These are phyloP conservation scores for Plemyria rubiginata DNA, from an alignment of 2,888 invertebrate species.

Conservation along the genomic window DNA sequence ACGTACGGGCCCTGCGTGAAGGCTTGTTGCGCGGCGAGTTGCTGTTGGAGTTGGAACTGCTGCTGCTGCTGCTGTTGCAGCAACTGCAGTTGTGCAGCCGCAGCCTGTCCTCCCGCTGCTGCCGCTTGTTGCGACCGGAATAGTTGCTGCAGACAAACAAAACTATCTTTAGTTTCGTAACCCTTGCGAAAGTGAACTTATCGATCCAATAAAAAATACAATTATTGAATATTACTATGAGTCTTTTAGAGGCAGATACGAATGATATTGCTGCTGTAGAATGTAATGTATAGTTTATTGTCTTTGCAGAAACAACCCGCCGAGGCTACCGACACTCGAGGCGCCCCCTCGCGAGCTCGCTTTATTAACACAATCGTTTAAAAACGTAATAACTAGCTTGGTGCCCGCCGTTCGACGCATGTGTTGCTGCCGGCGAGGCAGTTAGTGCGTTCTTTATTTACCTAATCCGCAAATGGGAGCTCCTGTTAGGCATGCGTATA, in stretches of 20 bases:
- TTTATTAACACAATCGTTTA: constrained; percentile 82
- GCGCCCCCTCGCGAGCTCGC: constrained; percentile 65
- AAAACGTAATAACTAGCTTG: constrained; percentile 78
- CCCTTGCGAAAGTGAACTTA: not conserved
- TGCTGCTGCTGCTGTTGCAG: constrained; percentile 91
- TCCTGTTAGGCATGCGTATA: constrained; percentile 9
- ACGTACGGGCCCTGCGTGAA: constrained; percentile 94
- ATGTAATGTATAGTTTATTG: constrained; percentile 67
- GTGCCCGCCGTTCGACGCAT: constrained; percentile 72
- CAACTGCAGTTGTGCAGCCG: constrained; percentile 89
- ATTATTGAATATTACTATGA: not conserved
- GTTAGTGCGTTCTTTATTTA: constrained; percentile 42
- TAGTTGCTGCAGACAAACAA: constrained; percentile 89
- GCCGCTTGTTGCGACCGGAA: constrained; percentile 94
- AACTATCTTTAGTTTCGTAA: not conserved
- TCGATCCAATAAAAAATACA: not conserved
- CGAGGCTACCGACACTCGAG: constrained; percentile 54
- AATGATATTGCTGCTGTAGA: constrained; percentile 59
- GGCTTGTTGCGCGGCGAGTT: constrained; percentile 88
- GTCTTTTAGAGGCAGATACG: constrained; percentile 36
- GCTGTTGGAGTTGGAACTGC: constrained; percentile 92
- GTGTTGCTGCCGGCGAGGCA: constrained; percentile 52
- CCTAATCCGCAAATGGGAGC: constrained; percentile 42
- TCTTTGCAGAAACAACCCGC: constrained; percentile 56
- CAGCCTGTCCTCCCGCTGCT: constrained; percentile 86